phyloP scores from a whole-genome alignment of 2,113 vertebrate species.

The Formicarius rufipectus region DNA sequence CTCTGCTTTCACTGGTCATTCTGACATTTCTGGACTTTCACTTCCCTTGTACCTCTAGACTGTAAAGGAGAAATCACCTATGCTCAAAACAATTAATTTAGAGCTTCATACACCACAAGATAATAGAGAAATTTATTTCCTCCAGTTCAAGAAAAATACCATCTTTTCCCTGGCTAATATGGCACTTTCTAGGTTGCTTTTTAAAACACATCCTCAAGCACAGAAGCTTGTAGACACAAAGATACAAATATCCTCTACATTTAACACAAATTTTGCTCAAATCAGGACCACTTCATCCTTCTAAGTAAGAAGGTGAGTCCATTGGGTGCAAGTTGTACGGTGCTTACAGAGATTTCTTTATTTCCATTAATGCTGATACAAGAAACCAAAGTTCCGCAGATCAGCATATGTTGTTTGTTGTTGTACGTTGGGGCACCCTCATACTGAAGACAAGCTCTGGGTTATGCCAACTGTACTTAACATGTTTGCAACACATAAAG shows the following conservation, averaged over 20 bases:
- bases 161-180: too few species aligned
- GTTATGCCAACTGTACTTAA: conserved; percentile 56
- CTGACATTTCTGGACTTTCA: not conserved
- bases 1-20: accelerated
- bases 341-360: not conserved
- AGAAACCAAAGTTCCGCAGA: not conserved
- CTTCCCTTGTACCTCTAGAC: not conserved
- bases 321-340: not conserved
- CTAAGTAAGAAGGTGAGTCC: not conserved
- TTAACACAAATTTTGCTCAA: not conserved
- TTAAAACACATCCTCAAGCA: not conserved
- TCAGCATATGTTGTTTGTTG: not conserved
- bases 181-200: accelerated
- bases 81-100: not conserved
- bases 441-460: not conserved
- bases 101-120: not conserved
- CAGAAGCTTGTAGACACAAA: not conserved
- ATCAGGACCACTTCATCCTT: not conserved
- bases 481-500: conserved; percentile 66
- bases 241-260: not conserved
- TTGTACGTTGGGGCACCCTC: not conserved
- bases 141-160: not conserved
- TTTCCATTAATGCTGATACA: not conserved
- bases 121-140: not conserved
- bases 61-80: not conserved